These are phyloP conservation scores for Crotophaga sulcirostris DNA, from an alignment of 2,113 vertebrate genomes.

Conservation along the genomic window DNA sequence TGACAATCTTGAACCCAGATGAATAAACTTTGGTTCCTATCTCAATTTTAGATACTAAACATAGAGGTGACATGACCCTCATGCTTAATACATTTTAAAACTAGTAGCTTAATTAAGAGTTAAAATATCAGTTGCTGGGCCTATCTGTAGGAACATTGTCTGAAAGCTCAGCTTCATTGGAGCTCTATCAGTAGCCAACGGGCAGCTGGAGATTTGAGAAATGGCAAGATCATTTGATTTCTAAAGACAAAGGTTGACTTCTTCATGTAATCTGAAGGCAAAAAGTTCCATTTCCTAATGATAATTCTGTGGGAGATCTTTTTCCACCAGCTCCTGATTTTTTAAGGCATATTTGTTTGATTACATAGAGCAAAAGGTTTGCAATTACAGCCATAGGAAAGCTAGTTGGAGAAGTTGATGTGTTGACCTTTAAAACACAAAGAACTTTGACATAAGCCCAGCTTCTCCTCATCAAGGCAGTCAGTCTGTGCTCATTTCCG, in stretches of 20 bases:
- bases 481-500: background rate
- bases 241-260: background rate
- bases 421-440: constrained; percentile 9
- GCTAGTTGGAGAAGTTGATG: background rate
- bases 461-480: constrained; percentile 7
- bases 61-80: background rate
- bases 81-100: background rate
- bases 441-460: background rate
- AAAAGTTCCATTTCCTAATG: background rate
- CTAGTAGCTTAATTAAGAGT: background rate
- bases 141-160: background rate
- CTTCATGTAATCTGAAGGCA: background rate
- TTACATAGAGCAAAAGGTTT: constrained; percentile 8
- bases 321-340: background rate
- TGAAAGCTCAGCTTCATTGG: background rate
- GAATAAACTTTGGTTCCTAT: background rate
- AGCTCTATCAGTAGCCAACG: background rate
- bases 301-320: background rate
- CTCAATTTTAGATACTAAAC: background rate
- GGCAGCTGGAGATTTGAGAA: background rate
- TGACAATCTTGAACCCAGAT: background rate
- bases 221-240: background rate
- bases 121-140: background rate
- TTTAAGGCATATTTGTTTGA: background rate
- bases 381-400: background rate